Conservation (phyloP, 2,113 vertebrate species). For the Pipra filicauda region DNA sequence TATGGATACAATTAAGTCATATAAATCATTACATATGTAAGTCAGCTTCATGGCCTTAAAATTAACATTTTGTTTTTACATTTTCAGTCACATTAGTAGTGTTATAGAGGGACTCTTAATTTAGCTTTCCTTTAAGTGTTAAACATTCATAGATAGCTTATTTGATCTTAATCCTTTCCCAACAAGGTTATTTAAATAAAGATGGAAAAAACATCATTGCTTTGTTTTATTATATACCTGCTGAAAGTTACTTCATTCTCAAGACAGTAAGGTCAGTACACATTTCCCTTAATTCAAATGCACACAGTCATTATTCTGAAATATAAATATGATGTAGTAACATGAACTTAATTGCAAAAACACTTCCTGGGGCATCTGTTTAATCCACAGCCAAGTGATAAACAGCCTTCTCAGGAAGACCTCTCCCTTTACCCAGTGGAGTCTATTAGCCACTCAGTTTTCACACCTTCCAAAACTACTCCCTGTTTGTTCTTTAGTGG, state of each 20-base stretch:
- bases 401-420: constrained; percentile 33
- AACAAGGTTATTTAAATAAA: not conserved
- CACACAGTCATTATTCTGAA: not conserved
- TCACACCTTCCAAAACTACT: not conserved
- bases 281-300: constrained; percentile 31
- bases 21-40: not conserved
- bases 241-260: not conserved
- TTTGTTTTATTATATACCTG: not conserved
- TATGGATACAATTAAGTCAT: not conserved
- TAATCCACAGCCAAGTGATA: constrained; percentile 56
- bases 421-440: not conserved
- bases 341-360: constrained; percentile 41
- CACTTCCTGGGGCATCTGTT: constrained; percentile 46
- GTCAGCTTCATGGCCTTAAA: not conserved
- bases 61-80: not conserved
- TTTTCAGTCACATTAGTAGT: not conserved
- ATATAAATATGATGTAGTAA: constrained; percentile 34
- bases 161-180: not conserved
- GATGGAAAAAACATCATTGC: not conserved
- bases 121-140: not conserved
- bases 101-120: not conserved
- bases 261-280: constrained; percentile 9
- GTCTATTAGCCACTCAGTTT: not conserved
- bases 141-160: not conserved
- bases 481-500: not conserved